Conservation (phyloP, 92 coral and sea anemone species). For the Palythoa caribaeorum region DNA sequence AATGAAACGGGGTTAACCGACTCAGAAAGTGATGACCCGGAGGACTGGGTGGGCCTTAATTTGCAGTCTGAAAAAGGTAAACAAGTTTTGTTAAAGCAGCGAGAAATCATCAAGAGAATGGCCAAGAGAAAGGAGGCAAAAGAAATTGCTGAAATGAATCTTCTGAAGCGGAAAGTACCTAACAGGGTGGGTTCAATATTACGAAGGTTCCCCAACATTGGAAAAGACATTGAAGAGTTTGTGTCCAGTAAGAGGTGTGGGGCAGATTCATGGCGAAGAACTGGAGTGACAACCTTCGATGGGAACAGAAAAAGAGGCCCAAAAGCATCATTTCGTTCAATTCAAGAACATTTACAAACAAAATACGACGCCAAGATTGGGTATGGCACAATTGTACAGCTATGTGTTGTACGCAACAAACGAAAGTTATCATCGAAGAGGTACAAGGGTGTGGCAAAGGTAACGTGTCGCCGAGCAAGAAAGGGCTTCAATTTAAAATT, state of each 20-base stretch:
- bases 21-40: constrained; percentile 54
- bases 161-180: constrained; percentile 47
- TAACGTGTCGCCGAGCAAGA: constrained; percentile 66
- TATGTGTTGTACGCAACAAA: constrained; percentile 47
- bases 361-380: constrained; percentile 53
- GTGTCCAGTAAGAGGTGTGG: constrained; percentile 57
- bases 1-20: constrained; percentile 51
- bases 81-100: constrained; percentile 22
- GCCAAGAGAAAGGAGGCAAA: constrained; percentile 26
- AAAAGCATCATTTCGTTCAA: constrained; percentile 45
- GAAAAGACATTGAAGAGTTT: constrained; percentile 62
- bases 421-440: constrained; percentile 50
- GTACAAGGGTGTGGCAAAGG: constrained; percentile 61
- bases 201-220: constrained; percentile 63
- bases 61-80: constrained; percentile 43
- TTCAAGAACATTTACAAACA: constrained; percentile 39
- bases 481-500: constrained; percentile 59
- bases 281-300: constrained; percentile 62
- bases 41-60: constrained; percentile 45
- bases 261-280: constrained; percentile 64
- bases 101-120: constrained; percentile 55
- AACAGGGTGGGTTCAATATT: constrained; percentile 50
- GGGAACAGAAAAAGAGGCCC: constrained; percentile 56
- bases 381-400: constrained; percentile 58
- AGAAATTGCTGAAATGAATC: constrained; percentile 43